Evolutionary conservation across 2,797 vertebrate species (phyloP).

Genomic region (Emydoidea blandingii): DNA sequence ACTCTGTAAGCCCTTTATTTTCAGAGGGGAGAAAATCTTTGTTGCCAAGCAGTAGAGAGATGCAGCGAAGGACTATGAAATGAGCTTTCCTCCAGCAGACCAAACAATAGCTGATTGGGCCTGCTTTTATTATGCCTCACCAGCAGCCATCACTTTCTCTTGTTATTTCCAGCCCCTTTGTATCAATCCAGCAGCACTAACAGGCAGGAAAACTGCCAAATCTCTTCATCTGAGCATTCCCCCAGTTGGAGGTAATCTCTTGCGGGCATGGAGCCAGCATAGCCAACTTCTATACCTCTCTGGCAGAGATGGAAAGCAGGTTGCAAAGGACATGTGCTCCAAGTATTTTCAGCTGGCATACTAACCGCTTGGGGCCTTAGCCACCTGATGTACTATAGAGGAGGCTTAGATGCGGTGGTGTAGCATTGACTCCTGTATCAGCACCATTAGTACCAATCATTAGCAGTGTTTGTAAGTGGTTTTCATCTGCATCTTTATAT

Average conservation of each 20-base stretch:
- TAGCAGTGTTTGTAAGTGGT: background rate
- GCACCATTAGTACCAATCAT: background rate
- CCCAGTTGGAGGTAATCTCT: background rate
- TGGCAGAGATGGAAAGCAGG: background rate
- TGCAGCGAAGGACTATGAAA: background rate
- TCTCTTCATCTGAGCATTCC: fast-evolving
- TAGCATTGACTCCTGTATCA: background rate
- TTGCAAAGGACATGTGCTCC: background rate
- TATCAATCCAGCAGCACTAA: background rate
- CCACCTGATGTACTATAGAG: fast-evolving
- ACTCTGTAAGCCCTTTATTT: background rate
- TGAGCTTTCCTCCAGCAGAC: background rate
- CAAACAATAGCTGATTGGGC: background rate
- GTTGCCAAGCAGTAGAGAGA: background rate
- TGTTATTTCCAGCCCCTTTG: background rate
- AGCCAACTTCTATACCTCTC: background rate
- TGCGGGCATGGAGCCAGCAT: background rate
- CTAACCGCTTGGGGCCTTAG: background rate
- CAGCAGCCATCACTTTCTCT: background rate
- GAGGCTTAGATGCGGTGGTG: background rate
- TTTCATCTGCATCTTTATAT: background rate
- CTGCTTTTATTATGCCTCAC: background rate
- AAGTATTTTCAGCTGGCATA: background rate
- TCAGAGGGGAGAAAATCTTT: background rate
- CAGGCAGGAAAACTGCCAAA: background rate